These are phyloP conservation scores for Hirtodrosophila duncani DNA, from an alignment of 2,888 invertebrate genomes.

Conservation along the genomic window DNA sequence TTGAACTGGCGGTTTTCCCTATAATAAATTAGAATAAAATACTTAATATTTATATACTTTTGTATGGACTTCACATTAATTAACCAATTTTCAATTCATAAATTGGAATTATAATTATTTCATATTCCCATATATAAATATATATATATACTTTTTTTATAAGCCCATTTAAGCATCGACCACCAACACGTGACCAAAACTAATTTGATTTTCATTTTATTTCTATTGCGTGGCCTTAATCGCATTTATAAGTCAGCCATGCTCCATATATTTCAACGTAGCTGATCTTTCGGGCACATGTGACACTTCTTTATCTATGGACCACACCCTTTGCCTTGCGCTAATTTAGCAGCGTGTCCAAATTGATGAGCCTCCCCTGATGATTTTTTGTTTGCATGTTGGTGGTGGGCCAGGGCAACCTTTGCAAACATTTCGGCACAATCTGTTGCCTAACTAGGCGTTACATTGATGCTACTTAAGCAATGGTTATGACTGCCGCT, in stretches of 20 bases:
- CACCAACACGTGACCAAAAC: constrained; percentile 78
- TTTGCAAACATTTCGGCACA: constrained; percentile 61
- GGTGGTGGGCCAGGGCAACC: constrained; percentile 25
- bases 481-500: constrained; percentile 6
- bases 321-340: constrained; percentile 72
- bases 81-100: constrained; percentile 1
- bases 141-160: constrained; percentile 28
- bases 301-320: constrained; percentile 34
- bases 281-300: constrained; percentile 20
- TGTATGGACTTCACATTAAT: not conserved
- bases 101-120: constrained; percentile 17
- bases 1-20: constrained; percentile 34
- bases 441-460: constrained; percentile 71
- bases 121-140: constrained; percentile 34
- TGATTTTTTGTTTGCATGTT: constrained; percentile 4
- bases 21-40: constrained; percentile 7
- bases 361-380: constrained; percentile 53
- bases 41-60: not conserved
- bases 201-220: constrained; percentile 77
- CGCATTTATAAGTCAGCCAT: constrained; percentile 38
- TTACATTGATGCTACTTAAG: constrained; percentile 57
- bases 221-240: constrained; percentile 50
- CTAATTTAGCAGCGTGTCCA: constrained; percentile 49
- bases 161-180: constrained; percentile 63
- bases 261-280: constrained; percentile 28